Percentiles rank a stretch among this genome's conserved stretches.
Evolutionary conservation across 2,113 vertebrate genomes (phyloP).

Genomic region (Camarhynchus parvulus): DNA sequence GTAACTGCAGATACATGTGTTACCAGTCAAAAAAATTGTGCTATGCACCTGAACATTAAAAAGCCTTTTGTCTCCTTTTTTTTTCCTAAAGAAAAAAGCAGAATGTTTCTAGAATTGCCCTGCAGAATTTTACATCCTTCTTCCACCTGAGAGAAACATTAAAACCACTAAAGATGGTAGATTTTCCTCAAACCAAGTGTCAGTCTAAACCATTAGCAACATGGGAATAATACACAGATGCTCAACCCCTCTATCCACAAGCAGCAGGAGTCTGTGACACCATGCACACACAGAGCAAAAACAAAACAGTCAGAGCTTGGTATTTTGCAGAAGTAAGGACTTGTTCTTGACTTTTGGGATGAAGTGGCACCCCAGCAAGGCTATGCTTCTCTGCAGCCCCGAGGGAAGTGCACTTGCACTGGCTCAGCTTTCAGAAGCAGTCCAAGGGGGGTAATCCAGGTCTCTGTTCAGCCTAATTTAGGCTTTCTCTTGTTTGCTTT

Average conservation of each 20-base stretch:
- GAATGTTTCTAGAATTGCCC: neutral
- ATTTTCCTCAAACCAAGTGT: neutral
- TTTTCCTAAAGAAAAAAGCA: neutral
- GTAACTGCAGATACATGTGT: neutral
- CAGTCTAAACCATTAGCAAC: neutral
- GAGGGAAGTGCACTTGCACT: neutral
- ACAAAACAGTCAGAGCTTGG: neutral
- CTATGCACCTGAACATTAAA: neutral
- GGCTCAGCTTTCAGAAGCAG: neutral
- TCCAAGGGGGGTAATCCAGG: neutral
- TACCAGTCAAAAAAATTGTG: neutral
- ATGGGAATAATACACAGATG: neutral
- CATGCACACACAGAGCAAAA: fast-evolving
- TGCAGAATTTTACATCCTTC: neutral
- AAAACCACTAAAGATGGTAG: neutral
- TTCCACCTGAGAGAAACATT: neutral
- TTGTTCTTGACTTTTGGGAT: fast-evolving
- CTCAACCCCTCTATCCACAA: neutral
- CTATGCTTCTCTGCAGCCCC: neutral
- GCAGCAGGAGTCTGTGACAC: fast-evolving
- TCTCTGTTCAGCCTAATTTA: neutral
- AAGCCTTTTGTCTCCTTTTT: neutral
- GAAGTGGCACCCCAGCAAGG: neutral
- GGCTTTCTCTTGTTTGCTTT: neutral
- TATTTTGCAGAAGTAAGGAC: neutral